Conservation (phyloP, 2,113 vertebrate species). For the Reinhardtius hippoglossoides region DNA sequence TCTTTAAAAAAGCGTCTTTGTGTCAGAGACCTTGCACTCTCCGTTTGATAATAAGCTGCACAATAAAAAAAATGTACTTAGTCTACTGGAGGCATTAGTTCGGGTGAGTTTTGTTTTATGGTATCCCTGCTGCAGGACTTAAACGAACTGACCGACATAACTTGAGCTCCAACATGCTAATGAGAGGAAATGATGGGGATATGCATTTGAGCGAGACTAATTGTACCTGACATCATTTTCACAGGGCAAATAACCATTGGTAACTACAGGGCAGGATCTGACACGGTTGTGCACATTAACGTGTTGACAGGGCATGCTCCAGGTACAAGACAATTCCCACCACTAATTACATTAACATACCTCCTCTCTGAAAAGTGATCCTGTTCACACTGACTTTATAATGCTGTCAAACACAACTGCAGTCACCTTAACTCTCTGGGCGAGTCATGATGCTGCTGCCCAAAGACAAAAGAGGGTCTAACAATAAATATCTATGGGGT, state of each 20-base stretch:
- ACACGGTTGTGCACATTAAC: slow-evolving; percentile 39
- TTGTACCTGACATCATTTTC: slow-evolving; percentile 56
- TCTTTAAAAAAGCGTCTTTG: too few species aligned
- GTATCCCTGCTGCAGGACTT: neutral
- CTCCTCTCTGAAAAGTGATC: slow-evolving; percentile 30
- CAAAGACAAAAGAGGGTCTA: neutral
- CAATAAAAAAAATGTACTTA: neutral
- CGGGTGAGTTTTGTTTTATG: neutral
- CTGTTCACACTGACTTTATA: slow-evolving; percentile 6
- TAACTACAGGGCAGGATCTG: slow-evolving; percentile 33
- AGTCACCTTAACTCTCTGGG: slow-evolving; percentile 7
- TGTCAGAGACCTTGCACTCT: neutral
- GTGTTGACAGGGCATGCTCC: slow-evolving; percentile 47
- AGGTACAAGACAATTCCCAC: slow-evolving; percentile 38
- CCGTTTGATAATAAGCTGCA: neutral
- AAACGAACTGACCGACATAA: neutral
- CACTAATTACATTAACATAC: slow-evolving; percentile 35
- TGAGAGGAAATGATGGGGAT: slow-evolving; percentile 34
- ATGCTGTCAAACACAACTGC: slow-evolving; percentile 5
- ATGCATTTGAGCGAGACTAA: slow-evolving; percentile 48
- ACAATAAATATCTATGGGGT: neutral
- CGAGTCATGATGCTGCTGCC: slow-evolving; percentile 8
- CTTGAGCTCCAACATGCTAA: slow-evolving; percentile 21
- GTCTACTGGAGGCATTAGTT: neutral
- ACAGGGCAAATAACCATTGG: slow-evolving; percentile 49